These are phyloP conservation scores for Hapalemur alaotrensis DNA, from an alignment of 2,797 vertebrate species.

Conservation along the genomic window DNA sequence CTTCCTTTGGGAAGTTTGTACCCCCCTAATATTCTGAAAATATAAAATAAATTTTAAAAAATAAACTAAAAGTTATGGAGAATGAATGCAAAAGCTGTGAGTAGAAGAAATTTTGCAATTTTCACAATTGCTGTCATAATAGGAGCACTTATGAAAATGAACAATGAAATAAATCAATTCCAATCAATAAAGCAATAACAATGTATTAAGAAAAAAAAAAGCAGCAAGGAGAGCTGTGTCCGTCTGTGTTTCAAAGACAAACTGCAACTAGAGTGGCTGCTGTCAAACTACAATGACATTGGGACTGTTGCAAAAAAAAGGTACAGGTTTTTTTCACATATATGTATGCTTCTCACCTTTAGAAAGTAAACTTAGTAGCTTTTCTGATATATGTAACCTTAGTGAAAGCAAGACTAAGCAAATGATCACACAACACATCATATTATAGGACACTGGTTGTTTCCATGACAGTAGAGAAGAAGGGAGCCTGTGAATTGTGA, in stretches of 20 bases:
- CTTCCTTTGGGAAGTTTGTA: neutral
- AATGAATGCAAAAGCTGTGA: neutral
- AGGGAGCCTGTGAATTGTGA: neutral
- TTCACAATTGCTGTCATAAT: conserved; percentile 47
- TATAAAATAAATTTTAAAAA: too few relatives aligned
- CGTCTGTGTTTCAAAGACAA: neutral
- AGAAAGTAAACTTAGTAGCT: neutral
- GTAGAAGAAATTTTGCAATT: conserved; percentile 20
- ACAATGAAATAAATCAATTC: conserved; percentile 55
- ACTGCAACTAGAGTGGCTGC: neutral
- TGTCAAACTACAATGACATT: neutral
- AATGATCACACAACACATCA: neutral
- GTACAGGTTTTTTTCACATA: neutral
- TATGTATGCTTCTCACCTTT: neutral
- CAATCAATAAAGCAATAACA: conserved; percentile 73
- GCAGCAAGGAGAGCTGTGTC: neutral
- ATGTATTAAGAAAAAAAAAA: conserved; percentile 63
- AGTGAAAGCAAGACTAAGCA: neutral
- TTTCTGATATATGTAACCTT: neutral
- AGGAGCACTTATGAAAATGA: conserved; percentile 58
- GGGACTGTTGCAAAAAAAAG: neutral
- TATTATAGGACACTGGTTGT: neutral
- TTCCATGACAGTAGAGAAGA: neutral
- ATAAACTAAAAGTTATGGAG: neutral
- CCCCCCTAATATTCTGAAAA: too few relatives aligned